Evolutionary conservation across 2,113 vertebrate species (phyloP), one percentile per base, ranked within the genome.

Genomic region (Vulpes lagopus): DNA sequence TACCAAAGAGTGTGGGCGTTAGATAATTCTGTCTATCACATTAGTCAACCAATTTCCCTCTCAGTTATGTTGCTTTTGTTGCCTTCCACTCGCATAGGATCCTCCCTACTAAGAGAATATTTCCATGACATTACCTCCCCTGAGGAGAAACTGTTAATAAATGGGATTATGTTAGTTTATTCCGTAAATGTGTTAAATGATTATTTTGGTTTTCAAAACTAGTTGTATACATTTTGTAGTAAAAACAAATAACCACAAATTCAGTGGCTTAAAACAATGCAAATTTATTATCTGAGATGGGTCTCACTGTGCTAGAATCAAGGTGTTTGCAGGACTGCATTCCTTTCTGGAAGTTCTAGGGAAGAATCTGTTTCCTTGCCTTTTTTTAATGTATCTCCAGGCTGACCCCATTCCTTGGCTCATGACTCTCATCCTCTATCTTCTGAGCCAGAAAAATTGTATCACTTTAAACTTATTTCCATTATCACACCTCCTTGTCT

Each of bases 1-100:
- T 4, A 7, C 23, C 55, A 16, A n/a, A 14, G 3, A 12, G 5
- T 2, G 1, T 57, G 2, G 9, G 8, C 5, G 32, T 73, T 67
- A 49, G 14, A 12, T 30, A 78, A 86, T 25, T 93, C 8, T 80
- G 27, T 25, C 55, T 90, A n/a, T 16, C 16, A 49, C n/a, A 2
- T 38, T 11, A 25, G 53, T 69, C 27, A 69, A 51, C 19, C 74
- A 30, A 30, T 51, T 35, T 43, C 0, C 0, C 11, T 88, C 20
- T 78, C 12, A 32, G 5, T 60, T 74, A 25, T 22, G 7, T 88
- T 19, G 74, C 16, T 81, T 51, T 25, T 38, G 19, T 59, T 64
- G 30, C 12, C 12, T 76, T 85, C 73, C 55, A 10, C 27, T 43
- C 15, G 10, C 38, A 25, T 1, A 5, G 6, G 3, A 32, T 57